Conservation (phyloP, 2,113 vertebrate species). For the Entelurus aequoreus region DNA sequence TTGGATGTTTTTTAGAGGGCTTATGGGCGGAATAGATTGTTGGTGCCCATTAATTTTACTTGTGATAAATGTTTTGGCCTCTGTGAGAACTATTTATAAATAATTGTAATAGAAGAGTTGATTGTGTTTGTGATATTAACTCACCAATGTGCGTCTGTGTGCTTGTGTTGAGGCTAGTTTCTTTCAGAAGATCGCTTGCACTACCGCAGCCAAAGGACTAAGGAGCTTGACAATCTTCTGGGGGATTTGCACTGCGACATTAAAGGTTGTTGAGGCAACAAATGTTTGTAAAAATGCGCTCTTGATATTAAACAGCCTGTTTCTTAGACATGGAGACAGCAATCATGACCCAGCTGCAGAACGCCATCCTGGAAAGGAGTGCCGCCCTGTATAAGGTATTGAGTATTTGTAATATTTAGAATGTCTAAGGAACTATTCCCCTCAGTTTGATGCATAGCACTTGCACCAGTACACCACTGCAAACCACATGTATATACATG, state of each 20-base stretch:
- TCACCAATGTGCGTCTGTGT: background rate
- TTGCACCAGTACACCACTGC: no score
- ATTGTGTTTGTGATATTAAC: background rate
- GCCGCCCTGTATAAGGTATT: constrained; percentile 72
- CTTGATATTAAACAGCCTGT: constrained; percentile 8
- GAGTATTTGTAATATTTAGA: constrained; percentile 1
- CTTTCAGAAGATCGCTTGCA: constrained; percentile 88
- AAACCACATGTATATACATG: no score
- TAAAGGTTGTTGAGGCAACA: constrained; percentile 59
- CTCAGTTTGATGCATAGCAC: no score
- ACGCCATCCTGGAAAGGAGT: constrained; percentile 78
- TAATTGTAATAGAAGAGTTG: background rate
- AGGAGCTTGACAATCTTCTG: constrained; percentile 83
- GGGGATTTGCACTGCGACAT: constrained; percentile 93
- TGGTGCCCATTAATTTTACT: background rate
- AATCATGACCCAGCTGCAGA: constrained; percentile 88
- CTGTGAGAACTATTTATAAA: no score
- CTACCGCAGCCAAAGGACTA: constrained; percentile 87
- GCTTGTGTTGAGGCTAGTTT: constrained; percentile 70
- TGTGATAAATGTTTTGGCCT: background rate
- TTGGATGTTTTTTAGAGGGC: no score
- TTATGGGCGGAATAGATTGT: no score
- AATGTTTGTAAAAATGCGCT: background rate
- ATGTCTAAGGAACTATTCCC: background rate
- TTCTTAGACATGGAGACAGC: constrained; percentile 84